These are phyloP conservation scores for Otus sunia DNA, from an alignment of 2,113 vertebrate genomes.

Conservation along the genomic window DNA sequence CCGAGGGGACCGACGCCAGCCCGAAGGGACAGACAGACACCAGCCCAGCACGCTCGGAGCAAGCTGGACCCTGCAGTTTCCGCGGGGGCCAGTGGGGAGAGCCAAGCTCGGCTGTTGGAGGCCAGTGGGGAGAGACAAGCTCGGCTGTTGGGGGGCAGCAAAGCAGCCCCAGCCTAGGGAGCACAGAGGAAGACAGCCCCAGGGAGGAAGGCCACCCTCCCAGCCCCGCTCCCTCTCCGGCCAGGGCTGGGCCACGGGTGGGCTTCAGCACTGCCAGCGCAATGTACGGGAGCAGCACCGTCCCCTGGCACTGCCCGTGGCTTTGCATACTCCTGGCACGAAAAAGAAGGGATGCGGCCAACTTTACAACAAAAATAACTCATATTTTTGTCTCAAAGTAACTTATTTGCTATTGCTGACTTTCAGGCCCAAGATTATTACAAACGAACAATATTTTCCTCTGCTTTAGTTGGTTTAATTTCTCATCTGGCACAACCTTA, in stretches of 20 bases:
- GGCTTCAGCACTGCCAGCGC: neutral
- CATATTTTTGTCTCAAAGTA: neutral
- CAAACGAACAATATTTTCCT: neutral
- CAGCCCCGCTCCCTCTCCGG: neutral
- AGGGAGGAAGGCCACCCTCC: neutral
- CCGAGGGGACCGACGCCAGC: rapidly evolving
- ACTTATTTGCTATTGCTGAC: neutral
- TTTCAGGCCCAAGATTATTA: neutral
- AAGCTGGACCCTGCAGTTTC: neutral
- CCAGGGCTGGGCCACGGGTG: rapidly evolving
- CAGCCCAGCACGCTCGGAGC: neutral
- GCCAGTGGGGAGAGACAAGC: rapidly evolving
- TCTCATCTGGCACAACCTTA: neutral
- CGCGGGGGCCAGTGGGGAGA: rapidly evolving
- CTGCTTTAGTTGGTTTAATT: neutral
- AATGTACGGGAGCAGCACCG: rapidly evolving
- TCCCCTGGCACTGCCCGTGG: neutral
- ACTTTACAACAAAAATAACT: neutral
- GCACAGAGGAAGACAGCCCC: neutral
- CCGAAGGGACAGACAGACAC: neutral
- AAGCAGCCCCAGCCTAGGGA: neutral
- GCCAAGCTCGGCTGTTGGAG: rapidly evolving
- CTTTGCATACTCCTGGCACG: rapidly evolving
- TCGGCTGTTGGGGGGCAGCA: rapidly evolving
- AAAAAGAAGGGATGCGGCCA: neutral